Conservation (phyloP, 2,113 vertebrate species). For the Psephotus haematonotus region DNA sequence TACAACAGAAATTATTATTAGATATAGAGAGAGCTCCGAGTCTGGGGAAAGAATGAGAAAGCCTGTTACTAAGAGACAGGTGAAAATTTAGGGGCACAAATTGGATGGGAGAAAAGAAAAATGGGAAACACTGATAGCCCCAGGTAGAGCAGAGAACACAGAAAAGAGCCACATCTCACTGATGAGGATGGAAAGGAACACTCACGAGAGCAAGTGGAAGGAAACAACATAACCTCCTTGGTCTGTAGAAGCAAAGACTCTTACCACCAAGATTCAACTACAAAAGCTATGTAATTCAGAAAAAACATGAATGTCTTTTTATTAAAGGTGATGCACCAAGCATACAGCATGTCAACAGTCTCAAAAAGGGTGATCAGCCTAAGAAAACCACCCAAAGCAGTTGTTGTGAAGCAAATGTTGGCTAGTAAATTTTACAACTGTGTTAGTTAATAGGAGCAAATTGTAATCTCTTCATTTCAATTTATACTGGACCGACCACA, state of each 20-base stretch:
- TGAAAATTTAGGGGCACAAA: not conserved
- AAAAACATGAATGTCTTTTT: not conserved
- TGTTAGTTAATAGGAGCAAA: not conserved
- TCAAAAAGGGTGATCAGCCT: not conserved
- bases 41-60: not conserved
- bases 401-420: not conserved
- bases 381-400: not conserved
- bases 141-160: not conserved
- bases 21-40: not conserved
- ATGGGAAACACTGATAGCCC: not conserved
- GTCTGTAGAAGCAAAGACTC: not conserved
- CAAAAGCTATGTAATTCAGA: not conserved
- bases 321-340: not conserved
- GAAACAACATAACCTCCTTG: not conserved
- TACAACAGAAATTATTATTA: not conserved
- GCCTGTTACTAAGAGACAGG: not conserved
- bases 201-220: not conserved
- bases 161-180: not conserved
- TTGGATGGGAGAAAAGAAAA: not conserved
- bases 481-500: not conserved
- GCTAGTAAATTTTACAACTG: not conserved
- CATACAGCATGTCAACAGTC: fast-evolving
- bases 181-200: not conserved
- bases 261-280: not conserved
- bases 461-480: not conserved